Evolutionary conservation across 2,797 vertebrate genomes (phyloP).

Genomic region (Squalus acanthias): DNA sequence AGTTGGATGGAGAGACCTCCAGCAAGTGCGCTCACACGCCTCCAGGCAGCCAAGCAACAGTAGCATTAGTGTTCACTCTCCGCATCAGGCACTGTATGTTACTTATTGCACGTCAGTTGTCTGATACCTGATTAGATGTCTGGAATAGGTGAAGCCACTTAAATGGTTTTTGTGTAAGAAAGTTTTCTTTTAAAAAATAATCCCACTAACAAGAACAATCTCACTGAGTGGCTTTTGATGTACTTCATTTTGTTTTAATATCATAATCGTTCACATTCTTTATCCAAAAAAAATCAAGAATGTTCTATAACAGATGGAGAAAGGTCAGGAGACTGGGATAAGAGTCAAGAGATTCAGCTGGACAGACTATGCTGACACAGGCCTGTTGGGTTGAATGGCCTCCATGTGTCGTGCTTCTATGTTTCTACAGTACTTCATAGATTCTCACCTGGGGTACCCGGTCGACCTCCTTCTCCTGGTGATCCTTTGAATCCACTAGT

Average conservation of each 20-base stretch:
- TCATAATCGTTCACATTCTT: background rate
- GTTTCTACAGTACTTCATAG: background rate
- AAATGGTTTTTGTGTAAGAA: background rate
- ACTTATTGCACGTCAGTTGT: background rate
- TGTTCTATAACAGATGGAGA: background rate
- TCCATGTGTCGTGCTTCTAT: too few relatives aligned
- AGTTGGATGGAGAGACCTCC: background rate
- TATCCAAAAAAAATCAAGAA: background rate
- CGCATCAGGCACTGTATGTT: too few relatives aligned
- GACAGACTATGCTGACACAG: background rate
- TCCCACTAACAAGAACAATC: background rate
- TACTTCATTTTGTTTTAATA: background rate
- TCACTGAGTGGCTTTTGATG: background rate
- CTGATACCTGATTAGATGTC: background rate
- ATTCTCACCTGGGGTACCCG: constrained; percentile 69
- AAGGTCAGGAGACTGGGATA: background rate
- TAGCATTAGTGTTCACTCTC: too few relatives aligned
- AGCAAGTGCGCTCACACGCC: too few relatives aligned
- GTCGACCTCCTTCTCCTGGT: constrained; percentile 68
- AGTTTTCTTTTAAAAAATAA: background rate
- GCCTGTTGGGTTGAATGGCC: background rate
- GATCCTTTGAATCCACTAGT: constrained; percentile 66
- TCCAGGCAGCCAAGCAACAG: too few relatives aligned
- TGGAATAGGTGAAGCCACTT: background rate
- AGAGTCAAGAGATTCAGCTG: background rate